Percentiles rank a stretch among this genome's conserved stretches.
Conservation (phyloP, 92 coral and sea anemone genomes). For the Phenganax marumi region DNA sequence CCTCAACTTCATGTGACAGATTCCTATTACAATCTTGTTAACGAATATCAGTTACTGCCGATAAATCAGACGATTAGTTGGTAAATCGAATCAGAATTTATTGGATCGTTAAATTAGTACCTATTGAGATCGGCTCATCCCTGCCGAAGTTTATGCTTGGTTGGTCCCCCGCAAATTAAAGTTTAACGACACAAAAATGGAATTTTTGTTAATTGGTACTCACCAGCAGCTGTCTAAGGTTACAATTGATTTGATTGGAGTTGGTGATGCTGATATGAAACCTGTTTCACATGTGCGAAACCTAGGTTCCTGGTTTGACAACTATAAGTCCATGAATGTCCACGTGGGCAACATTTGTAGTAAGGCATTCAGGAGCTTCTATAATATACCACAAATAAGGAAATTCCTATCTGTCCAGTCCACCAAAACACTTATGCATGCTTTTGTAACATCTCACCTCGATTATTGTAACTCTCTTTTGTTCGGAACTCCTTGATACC, state of each 20-base stretch:
- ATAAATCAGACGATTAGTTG: too few species aligned
- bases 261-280: neutral
- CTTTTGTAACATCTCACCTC: conserved; percentile 57
- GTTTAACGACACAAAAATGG: neutral
- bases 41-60: too few species aligned
- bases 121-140: too few species aligned
- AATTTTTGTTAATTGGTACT: neutral
- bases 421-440: conserved; percentile 58
- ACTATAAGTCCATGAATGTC: conserved; percentile 45
- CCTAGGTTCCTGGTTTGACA: conserved; percentile 45
- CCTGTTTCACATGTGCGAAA: neutral
- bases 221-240: neutral
- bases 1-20: too few species aligned
- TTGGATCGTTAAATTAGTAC: too few species aligned
- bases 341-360: conserved; percentile 56
- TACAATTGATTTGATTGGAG: too few species aligned
- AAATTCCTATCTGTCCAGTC: conserved; percentile 48
- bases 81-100: too few species aligned
- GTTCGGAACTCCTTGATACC: too few species aligned
- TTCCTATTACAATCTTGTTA: too few species aligned
- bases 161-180: too few species aligned
- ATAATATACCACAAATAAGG: conserved; percentile 54
- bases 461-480: too few species aligned
- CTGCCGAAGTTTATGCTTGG: too few species aligned
- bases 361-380: conserved; percentile 56